phyloP scores from a whole-genome alignment of 2,888 invertebrate genomes.

The Lissonota sp. region DNA sequence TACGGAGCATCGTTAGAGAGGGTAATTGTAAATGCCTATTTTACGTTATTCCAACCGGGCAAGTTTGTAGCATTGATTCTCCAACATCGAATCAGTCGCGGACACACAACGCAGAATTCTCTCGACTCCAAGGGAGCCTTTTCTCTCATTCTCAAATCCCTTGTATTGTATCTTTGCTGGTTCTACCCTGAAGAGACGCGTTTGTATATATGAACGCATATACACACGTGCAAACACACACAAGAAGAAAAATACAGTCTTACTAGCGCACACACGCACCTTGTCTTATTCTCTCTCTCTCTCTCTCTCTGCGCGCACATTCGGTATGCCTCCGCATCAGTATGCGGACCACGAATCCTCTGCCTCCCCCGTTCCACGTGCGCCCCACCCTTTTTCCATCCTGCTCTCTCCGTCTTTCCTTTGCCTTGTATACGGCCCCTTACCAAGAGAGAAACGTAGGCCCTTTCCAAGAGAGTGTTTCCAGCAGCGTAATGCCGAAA shows the following conservation, averaged over 20 bases:
- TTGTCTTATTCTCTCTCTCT: conserved; percentile 65
- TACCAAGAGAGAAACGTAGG: conserved; percentile 78
- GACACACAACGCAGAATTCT: conserved; percentile 72
- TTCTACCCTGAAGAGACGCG: conserved; percentile 46
- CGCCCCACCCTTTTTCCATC: conserved; percentile 65
- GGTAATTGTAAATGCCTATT: conserved; percentile 12
- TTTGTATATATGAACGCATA: conserved; percentile 28
- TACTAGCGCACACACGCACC: conserved; percentile 56
- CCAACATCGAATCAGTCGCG: conserved; percentile 72
- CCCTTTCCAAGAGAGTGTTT: conserved; percentile 82
- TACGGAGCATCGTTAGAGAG: background rate
- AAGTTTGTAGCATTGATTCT: conserved; percentile 69
- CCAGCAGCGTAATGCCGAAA: conserved; percentile 83
- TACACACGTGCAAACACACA: conserved; percentile 4
- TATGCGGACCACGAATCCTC: conserved; percentile 82
- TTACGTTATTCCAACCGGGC: conserved; percentile 28
- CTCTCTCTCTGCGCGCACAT: conserved; percentile 70
- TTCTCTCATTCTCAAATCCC: conserved; percentile 56
- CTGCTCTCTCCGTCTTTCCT: conserved; percentile 65
- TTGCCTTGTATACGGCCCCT: conserved; percentile 61
- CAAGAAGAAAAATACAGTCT: conserved; percentile 16
- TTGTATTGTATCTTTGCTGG: conserved; percentile 59
- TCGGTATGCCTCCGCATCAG: conserved; percentile 79
- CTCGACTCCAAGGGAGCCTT: conserved; percentile 72
- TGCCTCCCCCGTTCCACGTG: conserved; percentile 63